Conservation (phyloP, 2,797 vertebrate genomes). For the Carapus acus region DNA sequence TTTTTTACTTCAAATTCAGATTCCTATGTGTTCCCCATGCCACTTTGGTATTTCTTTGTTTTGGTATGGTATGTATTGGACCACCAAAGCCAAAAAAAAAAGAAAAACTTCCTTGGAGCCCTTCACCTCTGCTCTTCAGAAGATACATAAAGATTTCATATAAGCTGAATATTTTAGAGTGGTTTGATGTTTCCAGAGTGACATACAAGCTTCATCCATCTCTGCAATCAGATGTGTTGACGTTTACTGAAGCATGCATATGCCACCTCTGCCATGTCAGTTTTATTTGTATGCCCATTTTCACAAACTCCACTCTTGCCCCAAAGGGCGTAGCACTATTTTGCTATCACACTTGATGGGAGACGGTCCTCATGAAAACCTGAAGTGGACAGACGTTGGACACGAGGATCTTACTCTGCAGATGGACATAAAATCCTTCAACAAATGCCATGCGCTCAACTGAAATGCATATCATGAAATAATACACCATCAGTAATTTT, state of each 20-base stretch:
- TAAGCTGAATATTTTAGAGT: conserved; percentile 51
- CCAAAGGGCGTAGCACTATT: no score
- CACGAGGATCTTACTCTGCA: no score
- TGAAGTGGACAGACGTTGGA: no score
- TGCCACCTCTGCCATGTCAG: conserved; percentile 46
- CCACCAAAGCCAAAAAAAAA: neutral
- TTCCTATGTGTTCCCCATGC: neutral
- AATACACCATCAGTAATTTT: no score
- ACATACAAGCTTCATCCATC: conserved; percentile 27
- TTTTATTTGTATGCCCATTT: conserved; percentile 32
- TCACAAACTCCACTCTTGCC: conserved; percentile 20
- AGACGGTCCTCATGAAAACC: no score
- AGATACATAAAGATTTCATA: conserved; percentile 50
- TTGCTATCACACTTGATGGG: no score
- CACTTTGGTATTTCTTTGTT: conserved; percentile 5
- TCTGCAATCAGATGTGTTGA: conserved; percentile 39
- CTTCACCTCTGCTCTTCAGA: conserved; percentile 34
- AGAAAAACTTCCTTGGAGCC: conserved; percentile 16
- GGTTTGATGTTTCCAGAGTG: conserved; percentile 33
- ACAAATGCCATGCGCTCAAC: no score
- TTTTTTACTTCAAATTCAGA: conserved; percentile 24
- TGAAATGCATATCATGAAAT: no score
- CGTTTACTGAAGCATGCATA: conserved; percentile 59
- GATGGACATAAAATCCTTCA: no score
- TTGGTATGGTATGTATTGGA: neutral